Evolutionary conservation across 2,113 vertebrate species (phyloP).

Genomic region (Forbesichthys papilliferus): DNA sequence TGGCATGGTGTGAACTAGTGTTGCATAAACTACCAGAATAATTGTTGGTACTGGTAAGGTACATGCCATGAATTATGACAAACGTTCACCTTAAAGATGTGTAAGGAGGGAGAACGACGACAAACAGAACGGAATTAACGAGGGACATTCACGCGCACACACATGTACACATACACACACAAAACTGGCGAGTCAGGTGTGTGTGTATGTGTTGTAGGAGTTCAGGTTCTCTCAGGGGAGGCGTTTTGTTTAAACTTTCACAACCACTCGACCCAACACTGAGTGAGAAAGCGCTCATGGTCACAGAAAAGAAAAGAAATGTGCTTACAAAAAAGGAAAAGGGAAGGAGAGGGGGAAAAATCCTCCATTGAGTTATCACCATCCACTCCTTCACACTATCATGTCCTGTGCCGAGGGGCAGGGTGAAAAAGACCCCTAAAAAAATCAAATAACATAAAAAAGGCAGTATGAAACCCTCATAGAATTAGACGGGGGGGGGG

Average conservation of each 20-base stretch:
- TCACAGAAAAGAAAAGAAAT: conserved; percentile 10
- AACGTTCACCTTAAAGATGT: conserved; percentile 54
- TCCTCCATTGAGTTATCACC: conserved; percentile 57
- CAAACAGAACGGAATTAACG: conserved; percentile 49
- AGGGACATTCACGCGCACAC: conserved; percentile 22
- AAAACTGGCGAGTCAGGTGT: conserved; percentile 54
- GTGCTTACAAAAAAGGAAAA: conserved; percentile 10
- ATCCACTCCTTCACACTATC: conserved; percentile 52
- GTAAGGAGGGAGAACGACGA: conserved; percentile 33
- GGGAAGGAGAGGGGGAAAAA: conserved; percentile 27
- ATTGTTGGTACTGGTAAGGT: conserved; percentile 19
- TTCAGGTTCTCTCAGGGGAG: conserved; percentile 42
- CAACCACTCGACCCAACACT: conserved; percentile 45
- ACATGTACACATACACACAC: conserved; percentile 23
- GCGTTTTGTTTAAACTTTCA: conserved; percentile 66
- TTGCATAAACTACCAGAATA: conserved; percentile 29
- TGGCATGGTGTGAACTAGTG: conserved; percentile 18
- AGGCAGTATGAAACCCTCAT: conserved; percentile 1
- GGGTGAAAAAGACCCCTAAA: conserved; percentile 31
- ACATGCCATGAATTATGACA: conserved; percentile 37
- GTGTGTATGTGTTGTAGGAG: conserved; percentile 26
- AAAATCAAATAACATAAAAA: conserved; percentile 1
- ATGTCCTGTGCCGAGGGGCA: conserved; percentile 45
- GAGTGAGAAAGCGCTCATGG: conserved; percentile 34
- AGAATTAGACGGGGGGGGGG: conserved; percentile 33